Percentiles rank a stretch among this genome's conserved stretches.
phyloP scores from a whole-genome alignment of 2,888 invertebrate species.

The Philereme vetulata region DNA sequence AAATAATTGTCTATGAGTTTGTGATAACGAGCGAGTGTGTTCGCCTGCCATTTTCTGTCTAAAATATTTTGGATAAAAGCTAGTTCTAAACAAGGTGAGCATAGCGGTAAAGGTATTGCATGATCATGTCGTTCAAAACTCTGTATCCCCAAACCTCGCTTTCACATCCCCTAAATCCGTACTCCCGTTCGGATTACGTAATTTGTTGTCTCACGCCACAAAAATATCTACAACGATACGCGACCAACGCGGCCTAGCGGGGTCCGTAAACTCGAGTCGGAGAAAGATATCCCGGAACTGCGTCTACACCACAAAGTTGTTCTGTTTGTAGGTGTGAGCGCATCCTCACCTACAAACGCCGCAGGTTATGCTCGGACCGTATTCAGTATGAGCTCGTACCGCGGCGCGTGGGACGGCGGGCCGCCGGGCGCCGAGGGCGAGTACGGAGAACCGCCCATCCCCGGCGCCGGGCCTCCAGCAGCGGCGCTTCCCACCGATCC shows the following conservation, averaged over 20 bases:
- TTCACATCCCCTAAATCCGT: conserved; percentile 50
- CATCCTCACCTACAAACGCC: conserved; percentile 84
- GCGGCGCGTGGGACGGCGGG: conserved; percentile 79
- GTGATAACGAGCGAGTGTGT: conserved; percentile 61
- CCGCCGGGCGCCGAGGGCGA: conserved; percentile 82
- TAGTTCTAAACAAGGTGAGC: conserved; percentile 73
- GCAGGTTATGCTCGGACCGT: conserved; percentile 80
- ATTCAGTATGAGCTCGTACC: conserved; percentile 78
- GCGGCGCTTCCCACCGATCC: conserved; percentile 73
- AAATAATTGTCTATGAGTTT: conserved; percentile 58
- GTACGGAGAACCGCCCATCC: conserved; percentile 68
- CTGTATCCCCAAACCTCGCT: conserved; percentile 56
- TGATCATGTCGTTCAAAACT: conserved; percentile 40
- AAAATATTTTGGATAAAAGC: conserved; percentile 54
- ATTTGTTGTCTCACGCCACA: conserved; percentile 76
- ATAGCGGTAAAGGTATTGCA: conserved; percentile 61
- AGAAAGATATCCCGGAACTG: conserved; percentile 60
- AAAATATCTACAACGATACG: conserved; percentile 60
- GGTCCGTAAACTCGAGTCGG: conserved; percentile 62
- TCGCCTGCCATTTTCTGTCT: conserved; percentile 78
- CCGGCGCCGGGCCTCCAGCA: conserved; percentile 66
- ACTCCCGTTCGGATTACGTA: conserved; percentile 74
- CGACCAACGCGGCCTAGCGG: conserved; percentile 58
- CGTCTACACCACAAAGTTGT: conserved; percentile 87
- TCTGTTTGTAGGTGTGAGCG: conserved; percentile 87